Base-by-base conservation (phyloP, 2,888 invertebrate species). In the Noctuana brunneofusca region DNA sequence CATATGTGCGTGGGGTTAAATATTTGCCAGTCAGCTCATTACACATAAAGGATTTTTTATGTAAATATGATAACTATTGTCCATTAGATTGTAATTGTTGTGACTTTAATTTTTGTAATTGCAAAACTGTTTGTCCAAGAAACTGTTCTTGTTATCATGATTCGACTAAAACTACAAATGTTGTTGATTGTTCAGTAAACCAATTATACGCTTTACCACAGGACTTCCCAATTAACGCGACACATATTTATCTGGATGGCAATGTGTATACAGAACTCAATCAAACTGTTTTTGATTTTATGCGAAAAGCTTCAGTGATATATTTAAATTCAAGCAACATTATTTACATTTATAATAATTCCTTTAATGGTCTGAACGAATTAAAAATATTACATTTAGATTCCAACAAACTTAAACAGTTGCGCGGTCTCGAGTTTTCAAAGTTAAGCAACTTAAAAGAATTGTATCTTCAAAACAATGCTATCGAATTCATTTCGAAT, bases 121-220 rank as follows among this genome's bases (percentile, higher is more conserved):
- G 98, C 87, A 97, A 97, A 91, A 96, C 96, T 94, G 96, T 96
- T 67, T 98, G 98, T 79, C 98, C 98, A 5, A 93, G 94, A 71
- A 97, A 97, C 78, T 98, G 98, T 92, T 95, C 96, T 71, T 98
- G 98, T 85, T 98, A 97, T 92, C 97, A 97, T 86, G 98, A 98
- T 81, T 96, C 97, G 75, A 95, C 96, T 38, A 98, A 97, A 95
- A 95, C 95, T 74, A 97, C 97, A 32, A 97, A 97, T 86, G 96
- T 97, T 58, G 97, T 97, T 60, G 97, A 97, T 86, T 98, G 97
- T 87, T 96, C 97, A 74, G 94, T 94, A 49, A 95, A 96, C 84
- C 93, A 94, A 86, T 93, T 96, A 76, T 92, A 92, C 68, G 93
- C 94, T 73, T 93, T 97, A 71, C 97, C 98, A 4, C 93, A 94